Evolutionary conservation across 23 tunicate species (phyloP).

Genomic region (Trididemnum nubilum): DNA sequence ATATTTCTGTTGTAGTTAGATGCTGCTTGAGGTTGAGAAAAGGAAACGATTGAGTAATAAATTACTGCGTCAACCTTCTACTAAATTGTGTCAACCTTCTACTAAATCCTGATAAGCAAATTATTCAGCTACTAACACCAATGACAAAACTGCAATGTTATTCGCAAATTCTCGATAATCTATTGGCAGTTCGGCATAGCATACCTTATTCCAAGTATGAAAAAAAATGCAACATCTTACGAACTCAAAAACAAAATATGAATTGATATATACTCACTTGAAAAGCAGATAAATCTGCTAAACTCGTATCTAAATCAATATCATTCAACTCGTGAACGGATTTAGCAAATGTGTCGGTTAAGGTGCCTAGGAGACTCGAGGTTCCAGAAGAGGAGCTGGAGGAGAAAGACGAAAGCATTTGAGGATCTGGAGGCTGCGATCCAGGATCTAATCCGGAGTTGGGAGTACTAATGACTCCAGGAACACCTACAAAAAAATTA

Average conservation of each 20-base stretch:
- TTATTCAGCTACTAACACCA: no score
- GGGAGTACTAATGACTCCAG: conserved; percentile 43
- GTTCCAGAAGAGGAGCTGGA: conserved; percentile 50
- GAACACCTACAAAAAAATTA: conserved; percentile 31
- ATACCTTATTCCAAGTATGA: neutral
- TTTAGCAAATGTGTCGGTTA: conserved; percentile 39
- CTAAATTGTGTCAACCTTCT: no score
- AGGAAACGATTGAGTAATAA: no score
- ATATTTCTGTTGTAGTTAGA: no score
- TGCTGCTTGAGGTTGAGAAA: no score
- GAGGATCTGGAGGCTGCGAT: neutral
- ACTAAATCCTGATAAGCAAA: neutral
- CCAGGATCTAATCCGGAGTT: conserved; percentile 15
- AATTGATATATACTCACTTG: conserved; percentile 44
- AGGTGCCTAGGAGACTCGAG: conserved; percentile 52
- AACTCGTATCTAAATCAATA: conserved; percentile 82
- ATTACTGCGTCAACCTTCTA: no score
- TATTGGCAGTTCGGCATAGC: no score
- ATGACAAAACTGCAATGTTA: no score
- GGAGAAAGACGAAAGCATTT: conserved; percentile 39
- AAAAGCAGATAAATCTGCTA: conserved; percentile 77
- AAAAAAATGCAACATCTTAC: neutral
- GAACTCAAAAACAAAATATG: neutral
- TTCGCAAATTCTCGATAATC: no score
- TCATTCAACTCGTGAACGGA: conserved; percentile 39